Evolutionary conservation across 1,140 invertebrate genomes (phyloP).

Genomic region (Rhysida immarginata): DNA sequence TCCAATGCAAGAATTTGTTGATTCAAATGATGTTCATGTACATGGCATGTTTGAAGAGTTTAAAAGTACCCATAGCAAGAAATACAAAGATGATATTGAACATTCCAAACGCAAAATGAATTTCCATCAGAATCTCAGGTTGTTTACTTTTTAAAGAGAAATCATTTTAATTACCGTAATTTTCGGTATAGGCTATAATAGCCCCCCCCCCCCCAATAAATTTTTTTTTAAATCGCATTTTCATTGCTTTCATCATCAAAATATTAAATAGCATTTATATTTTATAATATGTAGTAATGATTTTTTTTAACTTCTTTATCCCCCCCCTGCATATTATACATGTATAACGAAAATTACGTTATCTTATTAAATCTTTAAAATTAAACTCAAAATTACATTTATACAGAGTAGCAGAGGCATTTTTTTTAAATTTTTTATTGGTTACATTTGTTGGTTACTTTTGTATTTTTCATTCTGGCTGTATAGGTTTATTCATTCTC

Average conservation of each 20-base stretch:
- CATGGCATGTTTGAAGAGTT: slow-evolving; percentile 62
- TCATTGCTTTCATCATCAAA: too few species aligned
- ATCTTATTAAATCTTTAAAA: too few species aligned
- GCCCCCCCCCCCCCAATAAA: neutral
- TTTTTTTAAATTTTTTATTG: slow-evolving; percentile 2
- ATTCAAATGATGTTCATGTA: slow-evolving; percentile 52
- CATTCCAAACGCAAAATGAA: slow-evolving; percentile 34
- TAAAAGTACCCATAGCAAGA: slow-evolving; percentile 50
- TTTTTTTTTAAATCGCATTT: too few species aligned
- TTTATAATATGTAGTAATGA: too few species aligned
- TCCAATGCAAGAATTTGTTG: slow-evolving; percentile 82
- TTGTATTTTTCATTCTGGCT: slow-evolving; percentile 12
- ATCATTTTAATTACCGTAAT: neutral
- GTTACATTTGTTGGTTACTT: too few species aligned
- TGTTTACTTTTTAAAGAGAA: neutral
- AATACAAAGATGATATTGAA: slow-evolving; percentile 48
- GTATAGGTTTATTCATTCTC: slow-evolving; percentile 64
- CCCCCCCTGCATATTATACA: neutral
- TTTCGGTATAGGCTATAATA: too few species aligned
- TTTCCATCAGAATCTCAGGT: slow-evolving; percentile 5
- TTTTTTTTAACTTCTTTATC: too few species aligned
- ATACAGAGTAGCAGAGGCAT: too few species aligned
- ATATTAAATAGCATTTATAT: too few species aligned
- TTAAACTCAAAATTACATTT: too few species aligned
- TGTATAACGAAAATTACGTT: neutral